phyloP scores from a whole-genome alignment of 2,797 vertebrate species.

The Rhinoraja longicauda region DNA sequence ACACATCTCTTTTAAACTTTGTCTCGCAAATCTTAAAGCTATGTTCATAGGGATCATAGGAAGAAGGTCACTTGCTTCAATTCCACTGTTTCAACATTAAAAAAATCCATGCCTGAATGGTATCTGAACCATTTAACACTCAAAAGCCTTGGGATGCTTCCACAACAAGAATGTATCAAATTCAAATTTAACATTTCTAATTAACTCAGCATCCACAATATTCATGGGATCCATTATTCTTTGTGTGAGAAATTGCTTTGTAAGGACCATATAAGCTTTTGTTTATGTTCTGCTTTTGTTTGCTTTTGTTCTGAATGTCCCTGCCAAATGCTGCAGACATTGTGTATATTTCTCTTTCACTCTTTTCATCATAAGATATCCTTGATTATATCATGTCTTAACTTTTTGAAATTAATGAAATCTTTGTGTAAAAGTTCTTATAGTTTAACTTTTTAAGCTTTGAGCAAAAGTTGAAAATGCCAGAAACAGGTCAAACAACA shows the following conservation, averaged over 20 bases:
- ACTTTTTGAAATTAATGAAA: not conserved
- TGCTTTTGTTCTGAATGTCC: not conserved
- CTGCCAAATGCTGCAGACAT: not conserved
- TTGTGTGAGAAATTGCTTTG: not conserved
- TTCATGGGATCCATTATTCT: not conserved
- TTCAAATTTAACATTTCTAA: not conserved
- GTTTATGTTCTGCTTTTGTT: too few relatives aligned
- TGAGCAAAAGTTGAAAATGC: not conserved
- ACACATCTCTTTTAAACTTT: too few relatives aligned
- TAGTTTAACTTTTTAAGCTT: not conserved
- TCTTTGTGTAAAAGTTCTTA: not conserved
- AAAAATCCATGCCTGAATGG: not conserved
- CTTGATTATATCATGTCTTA: not conserved
- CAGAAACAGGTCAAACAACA: too few relatives aligned
- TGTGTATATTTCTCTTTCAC: not conserved
- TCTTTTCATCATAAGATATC: not conserved
- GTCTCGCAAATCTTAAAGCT: too few relatives aligned
- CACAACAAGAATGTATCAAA: not conserved
- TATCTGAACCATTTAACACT: not conserved
- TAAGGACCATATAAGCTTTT: too few relatives aligned
- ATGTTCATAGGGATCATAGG: too few relatives aligned
- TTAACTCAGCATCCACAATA: not conserved
- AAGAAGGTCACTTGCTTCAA: not conserved
- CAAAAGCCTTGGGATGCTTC: too few relatives aligned
- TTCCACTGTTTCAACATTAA: not conserved